Conservation (phyloP, 2,113 vertebrate species). For the Corydoras sp. region DNA sequence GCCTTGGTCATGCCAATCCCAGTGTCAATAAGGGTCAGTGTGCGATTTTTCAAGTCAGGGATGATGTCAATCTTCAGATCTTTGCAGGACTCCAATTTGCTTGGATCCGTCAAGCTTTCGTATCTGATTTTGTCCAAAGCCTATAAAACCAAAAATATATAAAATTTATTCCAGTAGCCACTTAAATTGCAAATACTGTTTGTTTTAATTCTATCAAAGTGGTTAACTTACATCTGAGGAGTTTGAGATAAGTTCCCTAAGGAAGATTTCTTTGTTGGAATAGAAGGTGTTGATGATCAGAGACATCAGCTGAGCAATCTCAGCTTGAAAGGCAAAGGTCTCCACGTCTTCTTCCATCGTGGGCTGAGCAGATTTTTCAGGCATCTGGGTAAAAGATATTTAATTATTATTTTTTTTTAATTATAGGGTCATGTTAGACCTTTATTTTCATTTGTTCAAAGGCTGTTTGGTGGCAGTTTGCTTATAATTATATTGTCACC, state of each 20-base stretch:
- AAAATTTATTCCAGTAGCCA: background rate
- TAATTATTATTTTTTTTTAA: background rate
- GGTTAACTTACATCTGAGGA: conserved; percentile 69
- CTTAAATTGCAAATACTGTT: too few species aligned
- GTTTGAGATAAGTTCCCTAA: conserved; percentile 75
- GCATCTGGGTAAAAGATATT: conserved; percentile 60
- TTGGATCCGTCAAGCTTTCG: conserved; percentile 72
- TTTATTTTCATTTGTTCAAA: too few species aligned
- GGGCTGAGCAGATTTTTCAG: conserved; percentile 58
- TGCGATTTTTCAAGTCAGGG: conserved; percentile 64
- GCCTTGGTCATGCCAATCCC: conserved; percentile 78
- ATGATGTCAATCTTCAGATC: conserved; percentile 73
- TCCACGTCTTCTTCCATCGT: conserved; percentile 71
- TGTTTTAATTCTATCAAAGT: background rate
- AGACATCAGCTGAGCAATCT: conserved; percentile 78
- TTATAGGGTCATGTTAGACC: background rate
- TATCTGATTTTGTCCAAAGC: conserved; percentile 77
- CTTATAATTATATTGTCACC: too few species aligned
- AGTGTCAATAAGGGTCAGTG: conserved; percentile 66
- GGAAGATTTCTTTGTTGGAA: conserved; percentile 79
- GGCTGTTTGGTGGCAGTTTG: too few species aligned
- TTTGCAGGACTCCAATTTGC: conserved; percentile 69
- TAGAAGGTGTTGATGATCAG: conserved; percentile 79
- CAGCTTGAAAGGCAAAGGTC: conserved; percentile 78
- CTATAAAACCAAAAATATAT: conserved; percentile 37